Conservation (phyloP, 2,888 invertebrate genomes). For the Nephrotoma guestfalica region DNA sequence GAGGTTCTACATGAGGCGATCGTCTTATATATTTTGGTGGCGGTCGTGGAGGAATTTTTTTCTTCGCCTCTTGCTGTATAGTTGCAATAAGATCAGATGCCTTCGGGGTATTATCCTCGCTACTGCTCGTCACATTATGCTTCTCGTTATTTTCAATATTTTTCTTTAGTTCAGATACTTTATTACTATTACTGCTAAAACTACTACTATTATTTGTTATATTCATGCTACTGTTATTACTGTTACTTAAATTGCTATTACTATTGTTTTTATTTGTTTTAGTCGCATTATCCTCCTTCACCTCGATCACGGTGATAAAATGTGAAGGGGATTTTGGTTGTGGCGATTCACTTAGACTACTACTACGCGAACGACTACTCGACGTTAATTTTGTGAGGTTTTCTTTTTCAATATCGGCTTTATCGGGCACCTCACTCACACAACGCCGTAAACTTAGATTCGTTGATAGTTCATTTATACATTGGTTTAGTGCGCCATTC, state of each 20-base stretch:
- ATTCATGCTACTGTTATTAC: background rate
- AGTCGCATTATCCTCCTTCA: slow-evolving; percentile 43
- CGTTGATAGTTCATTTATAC: slow-evolving; percentile 55
- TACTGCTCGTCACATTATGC: background rate
- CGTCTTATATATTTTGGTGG: slow-evolving; percentile 49
- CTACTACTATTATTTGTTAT: background rate
- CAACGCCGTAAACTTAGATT: slow-evolving; percentile 33
- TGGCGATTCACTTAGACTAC: slow-evolving; percentile 24
- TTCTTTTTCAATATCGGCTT: slow-evolving; percentile 13
- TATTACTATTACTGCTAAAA: background rate
- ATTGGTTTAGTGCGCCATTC: slow-evolving; percentile 38
- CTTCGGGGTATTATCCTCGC: background rate
- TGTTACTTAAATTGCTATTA: background rate
- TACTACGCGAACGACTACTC: background rate
- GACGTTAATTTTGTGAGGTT: slow-evolving; percentile 12
- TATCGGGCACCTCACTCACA: slow-evolving; percentile 36
- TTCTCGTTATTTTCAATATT: slow-evolving; percentile 1
- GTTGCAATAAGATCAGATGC: slow-evolving; percentile 22
- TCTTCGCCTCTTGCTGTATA: slow-evolving; percentile 36
- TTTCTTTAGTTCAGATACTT: slow-evolving; percentile 1
- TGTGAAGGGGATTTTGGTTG: slow-evolving; percentile 27
- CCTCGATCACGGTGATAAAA: slow-evolving; percentile 80
- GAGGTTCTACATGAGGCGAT: slow-evolving; percentile 40
- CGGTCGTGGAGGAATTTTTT: slow-evolving; percentile 50
- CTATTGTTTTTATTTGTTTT: slow-evolving; percentile 17